Evolutionary conservation across 2,113 vertebrate species (phyloP).

Genomic region (Mormyrus iriodes): DNA sequence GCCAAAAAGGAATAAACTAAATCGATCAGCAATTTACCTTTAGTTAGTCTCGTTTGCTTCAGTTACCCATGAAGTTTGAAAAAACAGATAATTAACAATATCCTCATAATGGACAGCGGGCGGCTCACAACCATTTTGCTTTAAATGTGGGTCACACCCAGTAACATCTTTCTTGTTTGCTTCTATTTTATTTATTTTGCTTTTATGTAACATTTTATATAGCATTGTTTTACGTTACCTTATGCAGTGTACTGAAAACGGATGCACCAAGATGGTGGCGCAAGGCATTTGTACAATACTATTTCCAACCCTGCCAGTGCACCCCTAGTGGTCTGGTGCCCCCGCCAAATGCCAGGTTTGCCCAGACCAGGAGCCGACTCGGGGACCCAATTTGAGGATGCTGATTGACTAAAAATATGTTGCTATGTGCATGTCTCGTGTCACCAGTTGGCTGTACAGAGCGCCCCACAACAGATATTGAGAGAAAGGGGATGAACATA

Average conservation of each 20-base stretch:
- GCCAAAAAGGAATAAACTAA: no score
- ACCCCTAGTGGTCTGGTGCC: background rate
- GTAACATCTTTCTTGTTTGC: background rate
- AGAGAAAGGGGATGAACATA: background rate
- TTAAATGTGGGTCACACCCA: background rate
- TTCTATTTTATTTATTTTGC: background rate
- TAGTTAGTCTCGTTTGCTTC: no score
- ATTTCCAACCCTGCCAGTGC: background rate
- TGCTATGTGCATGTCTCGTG: background rate
- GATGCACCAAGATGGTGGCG: background rate
- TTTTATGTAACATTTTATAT: background rate
- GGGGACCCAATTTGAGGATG: background rate
- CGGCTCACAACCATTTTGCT: background rate
- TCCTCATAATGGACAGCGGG: background rate
- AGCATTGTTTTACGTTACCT: background rate
- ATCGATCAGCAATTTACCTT: no score
- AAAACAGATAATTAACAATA: no score
- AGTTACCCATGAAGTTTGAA: no score
- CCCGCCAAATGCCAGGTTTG: background rate
- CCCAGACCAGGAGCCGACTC: background rate
- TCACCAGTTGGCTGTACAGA: background rate
- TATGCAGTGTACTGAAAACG: background rate
- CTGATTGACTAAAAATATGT: background rate
- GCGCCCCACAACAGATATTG: background rate
- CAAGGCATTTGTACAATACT: background rate